Percentiles rank a stretch among this genome's conserved stretches.
These are phyloP conservation scores for Ornithoptera alexandrae DNA, from an alignment of 2,888 invertebrate species.

Conservation along the genomic window DNA sequence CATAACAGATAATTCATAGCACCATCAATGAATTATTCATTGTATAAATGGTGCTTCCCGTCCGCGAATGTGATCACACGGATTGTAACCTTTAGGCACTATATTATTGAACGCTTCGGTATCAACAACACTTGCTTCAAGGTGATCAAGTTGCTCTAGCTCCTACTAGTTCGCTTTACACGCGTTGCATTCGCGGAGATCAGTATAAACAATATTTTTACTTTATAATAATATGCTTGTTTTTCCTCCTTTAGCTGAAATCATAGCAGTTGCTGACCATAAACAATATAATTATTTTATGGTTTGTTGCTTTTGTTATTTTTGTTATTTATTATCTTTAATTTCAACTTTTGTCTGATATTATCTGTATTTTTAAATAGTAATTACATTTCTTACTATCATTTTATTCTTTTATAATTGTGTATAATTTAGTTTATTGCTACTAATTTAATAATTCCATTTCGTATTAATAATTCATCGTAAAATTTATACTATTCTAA, in stretches of 20 bases:
- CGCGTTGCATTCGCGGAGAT: slow-evolving; percentile 13
- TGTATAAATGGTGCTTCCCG: slow-evolving; percentile 5
- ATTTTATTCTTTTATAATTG: too few species aligned
- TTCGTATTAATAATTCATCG: too few species aligned
- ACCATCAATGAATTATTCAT: background rate
- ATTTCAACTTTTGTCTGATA: background rate
- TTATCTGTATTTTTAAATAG: background rate
- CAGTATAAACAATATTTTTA: background rate
- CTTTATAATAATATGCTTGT: background rate
- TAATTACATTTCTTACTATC: background rate
- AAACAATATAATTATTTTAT: background rate
- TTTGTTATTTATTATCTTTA: background rate
- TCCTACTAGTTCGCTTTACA: background rate
- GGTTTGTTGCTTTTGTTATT: background rate
- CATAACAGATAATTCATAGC: background rate
- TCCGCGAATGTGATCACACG: slow-evolving; percentile 7
- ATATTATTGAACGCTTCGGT: slow-evolving; percentile 6
- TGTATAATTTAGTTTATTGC: background rate
- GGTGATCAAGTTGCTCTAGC: slow-evolving; percentile 25
- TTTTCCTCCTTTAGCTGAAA: background rate
- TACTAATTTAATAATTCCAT: too few species aligned
- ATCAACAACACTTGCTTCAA: slow-evolving; percentile 21
- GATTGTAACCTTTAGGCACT: slow-evolving; percentile 16
- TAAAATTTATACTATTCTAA: too few species aligned
- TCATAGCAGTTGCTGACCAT: too few species aligned